Conservation (phyloP, 2,888 invertebrate genomes). For the Pocota personata region DNA sequence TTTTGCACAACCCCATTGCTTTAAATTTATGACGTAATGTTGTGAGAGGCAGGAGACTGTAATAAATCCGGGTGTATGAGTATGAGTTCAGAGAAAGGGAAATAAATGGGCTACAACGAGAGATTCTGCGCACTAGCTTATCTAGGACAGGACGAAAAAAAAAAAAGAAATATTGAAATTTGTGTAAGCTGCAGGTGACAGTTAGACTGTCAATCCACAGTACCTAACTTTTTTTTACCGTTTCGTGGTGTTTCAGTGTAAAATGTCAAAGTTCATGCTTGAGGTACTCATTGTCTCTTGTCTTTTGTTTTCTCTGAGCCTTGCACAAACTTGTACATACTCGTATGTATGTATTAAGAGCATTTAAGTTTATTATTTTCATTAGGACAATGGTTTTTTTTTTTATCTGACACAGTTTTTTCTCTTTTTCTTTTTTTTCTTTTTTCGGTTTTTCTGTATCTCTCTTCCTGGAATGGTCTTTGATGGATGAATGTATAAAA, state of each 20-base stretch:
- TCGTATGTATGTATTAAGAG: neutral
- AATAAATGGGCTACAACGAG: slow-evolving; percentile 49
- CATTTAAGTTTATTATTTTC: slow-evolving; percentile 51
- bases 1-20: neutral
- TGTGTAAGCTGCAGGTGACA: slow-evolving; percentile 53
- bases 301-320: slow-evolving; percentile 20
- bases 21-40: slow-evolving; percentile 50
- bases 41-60: neutral
- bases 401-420: slow-evolving; percentile 35
- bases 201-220: slow-evolving; percentile 64
- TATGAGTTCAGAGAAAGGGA: neutral
- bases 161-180: neutral
- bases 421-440: neutral
- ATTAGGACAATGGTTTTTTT: slow-evolving; percentile 20
- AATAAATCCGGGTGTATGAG: neutral
- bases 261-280: slow-evolving; percentile 72
- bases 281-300: slow-evolving; percentile 41
- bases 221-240: slow-evolving; percentile 41
- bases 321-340: neutral
- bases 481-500: slow-evolving; percentile 58
- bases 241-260: slow-evolving; percentile 18
- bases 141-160: neutral
- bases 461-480: slow-evolving; percentile 31
- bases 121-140: slow-evolving; percentile 43
- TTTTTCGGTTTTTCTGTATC: slow-evolving; percentile 3